Conservation (phyloP, 2,888 invertebrate genomes). For the Lochmaea capreae region DNA sequence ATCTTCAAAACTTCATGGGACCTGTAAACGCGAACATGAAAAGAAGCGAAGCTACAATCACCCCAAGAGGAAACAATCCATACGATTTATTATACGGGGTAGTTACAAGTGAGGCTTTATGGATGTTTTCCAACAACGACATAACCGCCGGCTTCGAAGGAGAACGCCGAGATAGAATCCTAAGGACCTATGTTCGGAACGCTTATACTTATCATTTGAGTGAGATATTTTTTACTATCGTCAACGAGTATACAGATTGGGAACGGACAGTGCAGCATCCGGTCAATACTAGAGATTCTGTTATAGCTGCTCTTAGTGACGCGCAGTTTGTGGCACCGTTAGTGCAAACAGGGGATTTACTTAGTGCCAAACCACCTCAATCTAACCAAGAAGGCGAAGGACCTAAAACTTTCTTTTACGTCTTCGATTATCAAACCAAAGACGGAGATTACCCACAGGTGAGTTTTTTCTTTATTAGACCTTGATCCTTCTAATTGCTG, state of each 20-base stretch:
- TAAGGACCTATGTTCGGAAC: conserved; percentile 92
- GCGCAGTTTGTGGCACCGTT: conserved; percentile 94
- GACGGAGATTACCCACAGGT: conserved; percentile 91
- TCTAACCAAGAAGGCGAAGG: conserved; percentile 70
- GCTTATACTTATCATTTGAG: conserved; percentile 95
- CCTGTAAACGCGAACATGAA: conserved; percentile 72
- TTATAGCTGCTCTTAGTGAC: conserved; percentile 92
- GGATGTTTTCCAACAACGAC: conserved; percentile 87
- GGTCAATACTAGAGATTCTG: conserved; percentile 87
- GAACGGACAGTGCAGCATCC: conserved; percentile 91
- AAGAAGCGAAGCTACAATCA: conserved; percentile 72
- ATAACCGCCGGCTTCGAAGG: conserved; percentile 88
- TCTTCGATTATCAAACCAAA: conserved; percentile 92
- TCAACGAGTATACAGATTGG: conserved; percentile 99
- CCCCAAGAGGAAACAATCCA: conserved; percentile 71
- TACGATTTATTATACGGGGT: conserved; percentile 93
- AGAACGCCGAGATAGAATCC: conserved; percentile 86
- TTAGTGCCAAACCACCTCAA: conserved; percentile 77
- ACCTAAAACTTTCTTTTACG: conserved; percentile 89
- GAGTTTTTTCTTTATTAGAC: conserved; percentile 52
- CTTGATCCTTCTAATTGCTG: too few relatives aligned
- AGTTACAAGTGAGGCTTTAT: conserved; percentile 91
- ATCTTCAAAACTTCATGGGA: conserved; percentile 73
- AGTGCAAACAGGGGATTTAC: conserved; percentile 85
- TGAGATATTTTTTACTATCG: conserved; percentile 95